A percentile compares a stretch with the other conserved stretches of the same genome.
phyloP scores from a whole-genome alignment of 64 coral and sea anemone genomes.

The Platygyra sinensis region DNA sequence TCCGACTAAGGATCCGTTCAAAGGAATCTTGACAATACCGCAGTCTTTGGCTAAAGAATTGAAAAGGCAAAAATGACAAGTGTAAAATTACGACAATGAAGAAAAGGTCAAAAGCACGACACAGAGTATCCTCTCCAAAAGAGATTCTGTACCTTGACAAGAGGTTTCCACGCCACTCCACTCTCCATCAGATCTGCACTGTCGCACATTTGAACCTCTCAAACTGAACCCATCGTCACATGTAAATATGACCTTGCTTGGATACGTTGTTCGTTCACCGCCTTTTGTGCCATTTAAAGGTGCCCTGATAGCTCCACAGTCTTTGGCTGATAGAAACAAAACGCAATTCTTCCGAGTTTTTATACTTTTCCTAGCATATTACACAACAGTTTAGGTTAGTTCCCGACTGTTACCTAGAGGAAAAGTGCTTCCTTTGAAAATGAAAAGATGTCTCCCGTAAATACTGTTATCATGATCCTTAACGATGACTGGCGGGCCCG shows the following conservation, averaged over 20 bases:
- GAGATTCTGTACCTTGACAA: constrained; percentile 27
- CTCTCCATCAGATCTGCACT: background rate
- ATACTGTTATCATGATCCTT: no score
- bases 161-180: constrained; percentile 32
- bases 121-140: background rate
- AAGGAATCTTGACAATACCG: constrained; percentile 40
- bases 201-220: background rate
- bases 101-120: no score
- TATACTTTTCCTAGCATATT: no score
- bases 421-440: no score
- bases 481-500: no score
- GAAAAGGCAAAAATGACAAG: background rate
- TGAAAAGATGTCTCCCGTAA: no score
- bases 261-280: constrained; percentile 17
- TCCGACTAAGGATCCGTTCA: constrained; percentile 22
- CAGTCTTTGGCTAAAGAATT: constrained; percentile 51
- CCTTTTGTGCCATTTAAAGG: constrained; percentile 43
- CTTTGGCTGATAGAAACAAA: background rate
- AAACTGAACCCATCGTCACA: constrained; percentile 62
- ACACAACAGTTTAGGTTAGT: no score
- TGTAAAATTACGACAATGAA: no score
- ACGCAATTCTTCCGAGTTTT: no score
- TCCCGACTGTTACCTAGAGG: no score
- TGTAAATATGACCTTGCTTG: constrained; percentile 10
- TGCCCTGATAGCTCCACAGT: constrained; percentile 46